A percentile compares a stretch with the other conserved stretches of the same genome.
These are phyloP conservation scores for Hoplodrina ambigua DNA, from an alignment of 2,888 invertebrate genomes.

Conservation along the genomic window DNA sequence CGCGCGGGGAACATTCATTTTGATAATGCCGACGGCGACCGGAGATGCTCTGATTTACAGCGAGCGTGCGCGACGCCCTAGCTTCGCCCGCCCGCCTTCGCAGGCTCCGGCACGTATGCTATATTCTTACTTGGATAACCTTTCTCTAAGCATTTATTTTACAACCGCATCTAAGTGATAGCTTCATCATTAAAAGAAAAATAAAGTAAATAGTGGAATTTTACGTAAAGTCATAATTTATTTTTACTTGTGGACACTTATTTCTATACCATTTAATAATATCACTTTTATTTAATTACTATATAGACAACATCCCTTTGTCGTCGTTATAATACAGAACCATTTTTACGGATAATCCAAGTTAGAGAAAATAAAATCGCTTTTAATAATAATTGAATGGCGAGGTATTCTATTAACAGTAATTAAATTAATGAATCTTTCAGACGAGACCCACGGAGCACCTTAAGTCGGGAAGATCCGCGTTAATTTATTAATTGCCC, in stretches of 20 bases:
- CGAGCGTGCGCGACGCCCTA: slow-evolving; percentile 68
- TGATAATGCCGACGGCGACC: slow-evolving; percentile 89
- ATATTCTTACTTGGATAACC: slow-evolving; percentile 24
- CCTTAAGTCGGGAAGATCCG: slow-evolving; percentile 86
- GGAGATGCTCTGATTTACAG: slow-evolving; percentile 87
- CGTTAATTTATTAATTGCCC: slow-evolving; percentile 90
- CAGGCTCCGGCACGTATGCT: slow-evolving; percentile 36
- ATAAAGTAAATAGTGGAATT: neutral
- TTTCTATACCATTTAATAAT: neutral
- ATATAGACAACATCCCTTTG: slow-evolving; percentile 25
- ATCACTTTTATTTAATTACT: neutral
- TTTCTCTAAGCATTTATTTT: slow-evolving; percentile 18
- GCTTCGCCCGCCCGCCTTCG: slow-evolving; percentile 57
- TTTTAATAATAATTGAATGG: slow-evolving; percentile 63
- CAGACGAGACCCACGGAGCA: slow-evolving; percentile 78
- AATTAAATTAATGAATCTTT: slow-evolving; percentile 88
- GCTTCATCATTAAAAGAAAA: too few species aligned
- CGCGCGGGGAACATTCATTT: slow-evolving; percentile 88
- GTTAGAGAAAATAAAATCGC: slow-evolving; percentile 46
- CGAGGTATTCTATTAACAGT: slow-evolving; percentile 72
- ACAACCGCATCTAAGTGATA: neutral
- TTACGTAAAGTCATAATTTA: neutral
- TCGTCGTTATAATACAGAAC: slow-evolving; percentile 3
- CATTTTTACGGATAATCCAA: slow-evolving; percentile 14
- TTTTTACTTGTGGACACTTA: neutral